Evolutionary conservation across 1,140 invertebrate genomes (phyloP).

Genomic region (Plodia interpunctella): DNA sequence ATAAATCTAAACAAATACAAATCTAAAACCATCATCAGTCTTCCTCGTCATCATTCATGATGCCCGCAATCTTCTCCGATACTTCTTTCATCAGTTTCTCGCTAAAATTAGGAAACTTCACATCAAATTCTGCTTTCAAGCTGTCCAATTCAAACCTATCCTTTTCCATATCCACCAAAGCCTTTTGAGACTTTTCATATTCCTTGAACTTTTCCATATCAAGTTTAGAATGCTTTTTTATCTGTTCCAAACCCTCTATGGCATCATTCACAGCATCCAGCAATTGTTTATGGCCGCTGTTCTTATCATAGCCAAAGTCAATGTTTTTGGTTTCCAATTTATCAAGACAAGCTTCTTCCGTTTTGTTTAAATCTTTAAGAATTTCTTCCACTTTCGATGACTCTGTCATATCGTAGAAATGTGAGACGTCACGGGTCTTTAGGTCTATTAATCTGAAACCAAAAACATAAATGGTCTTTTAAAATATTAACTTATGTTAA

Average conservation of each 20-base stretch:
- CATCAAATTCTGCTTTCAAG: conserved; percentile 47
- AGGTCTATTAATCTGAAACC: conserved; percentile 51
- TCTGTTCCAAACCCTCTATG: conserved; percentile 49
- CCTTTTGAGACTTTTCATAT: conserved; percentile 39
- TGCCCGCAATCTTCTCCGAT: conserved; percentile 45
- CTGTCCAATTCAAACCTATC: conserved; percentile 51
- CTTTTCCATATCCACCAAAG: conserved; percentile 39
- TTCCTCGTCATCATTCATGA: conserved; percentile 36
- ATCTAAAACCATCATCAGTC: conserved; percentile 25
- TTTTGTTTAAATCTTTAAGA: conserved; percentile 30
- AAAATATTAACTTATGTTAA: too few species aligned
- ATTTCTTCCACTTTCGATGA: conserved; percentile 33
- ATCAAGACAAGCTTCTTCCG: conserved; percentile 47
- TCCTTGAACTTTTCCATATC: conserved; percentile 49
- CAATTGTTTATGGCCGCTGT: conserved; percentile 50
- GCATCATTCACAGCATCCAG: conserved; percentile 60
- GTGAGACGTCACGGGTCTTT: conserved; percentile 37
- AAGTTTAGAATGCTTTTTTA: conserved; percentile 57
- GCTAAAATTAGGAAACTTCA: conserved; percentile 50
- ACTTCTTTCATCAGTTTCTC: conserved; percentile 54
- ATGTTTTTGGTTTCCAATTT: conserved; percentile 58
- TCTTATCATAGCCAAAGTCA: conserved; percentile 56
- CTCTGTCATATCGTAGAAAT: conserved; percentile 46
- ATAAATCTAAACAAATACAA: background rate
- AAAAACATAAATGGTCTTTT: conserved; percentile 16